Base-by-base conservation (phyloP, 2,888 invertebrate species). In the Leptinotarsa rubiginosa region DNA sequence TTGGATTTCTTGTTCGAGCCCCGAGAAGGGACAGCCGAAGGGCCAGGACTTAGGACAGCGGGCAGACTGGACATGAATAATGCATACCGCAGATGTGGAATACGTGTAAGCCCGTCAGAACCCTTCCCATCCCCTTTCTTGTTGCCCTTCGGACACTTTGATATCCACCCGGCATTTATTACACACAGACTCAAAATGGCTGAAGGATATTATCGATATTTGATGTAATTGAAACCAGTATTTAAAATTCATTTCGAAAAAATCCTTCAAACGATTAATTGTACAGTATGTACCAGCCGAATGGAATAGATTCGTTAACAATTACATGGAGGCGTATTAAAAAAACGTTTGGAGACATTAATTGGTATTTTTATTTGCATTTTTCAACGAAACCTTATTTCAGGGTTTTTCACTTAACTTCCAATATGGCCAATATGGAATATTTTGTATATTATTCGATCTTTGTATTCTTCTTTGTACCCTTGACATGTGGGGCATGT, bases 11-110 rank as follows among this genome's bases (percentile, higher is more conserved):
- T 83, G 83, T 82, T 80, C 76, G 79, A 79, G 71, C 72, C 66
- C 71, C 69, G 76, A 74, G 69, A 73, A 76, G 77, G 77, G 79
- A 77, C 78, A 74, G 75, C 70, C 76, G 71, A 69, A 74, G 77
- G 79, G 76, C 79, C 79, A 78, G 79, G 82, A 84, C 82, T 83
- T 84, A 85, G 87, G 87, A 86, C 87, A 87, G 84, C 87, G 87
- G 87, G 85, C 87, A 85, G 86, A 84, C 86, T 82, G 86, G 86
- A 85, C 87, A 87, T 88, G 88, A 88, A 88, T 88, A 87, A 88
- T 88, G 88, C 87, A 88, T 87, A 84, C 86, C 87, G 87, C 87
- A 88, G 88, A 88, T 88, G 88, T 86, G 86, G 87, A 88, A 87
- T 87, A 87, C 87, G 86, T 88, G 88, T 88, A 87, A 84, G 74